Conservation (phyloP, 2,888 invertebrate species). For the Beris chalybata region DNA sequence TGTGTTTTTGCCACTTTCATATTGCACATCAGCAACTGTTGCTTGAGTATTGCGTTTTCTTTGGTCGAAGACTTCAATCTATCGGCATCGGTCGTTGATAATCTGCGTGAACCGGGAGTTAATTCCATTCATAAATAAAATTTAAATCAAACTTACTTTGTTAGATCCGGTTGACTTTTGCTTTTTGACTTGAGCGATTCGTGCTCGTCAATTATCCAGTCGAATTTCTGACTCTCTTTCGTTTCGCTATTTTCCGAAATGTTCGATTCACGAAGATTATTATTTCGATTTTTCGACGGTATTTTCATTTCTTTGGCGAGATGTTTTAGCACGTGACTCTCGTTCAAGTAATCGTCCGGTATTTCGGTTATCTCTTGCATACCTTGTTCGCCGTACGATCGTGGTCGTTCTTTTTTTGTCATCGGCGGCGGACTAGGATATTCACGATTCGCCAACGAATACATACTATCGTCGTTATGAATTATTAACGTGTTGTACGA, state of each 20-base stretch:
- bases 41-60: conserved; percentile 81
- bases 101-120: conserved; percentile 26
- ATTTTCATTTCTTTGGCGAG: conserved; percentile 73
- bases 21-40: conserved; percentile 80
- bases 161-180: conserved; percentile 43
- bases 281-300: conserved; percentile 42
- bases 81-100: conserved; percentile 37
- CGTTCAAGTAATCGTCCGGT: conserved; percentile 80
- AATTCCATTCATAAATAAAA: conserved; percentile 14
- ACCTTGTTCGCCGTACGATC: conserved; percentile 41
- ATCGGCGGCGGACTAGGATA: conserved; percentile 38
- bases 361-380: conserved; percentile 79
- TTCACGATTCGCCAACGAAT: conserved; percentile 38
- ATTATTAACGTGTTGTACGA: conserved; percentile 84
- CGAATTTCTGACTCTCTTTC: conserved; percentile 39
- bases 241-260: conserved; percentile 43
- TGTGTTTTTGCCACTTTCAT: conserved; percentile 83
- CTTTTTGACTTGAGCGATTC: conserved; percentile 41
- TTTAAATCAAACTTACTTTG: conserved; percentile 36
- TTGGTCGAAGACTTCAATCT: conserved; percentile 38
- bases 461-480: conserved; percentile 62
- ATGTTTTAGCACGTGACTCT: conserved; percentile 81
- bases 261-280: conserved; percentile 42
- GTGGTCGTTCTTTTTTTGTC: conserved; percentile 41
- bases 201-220: conserved; percentile 39